Conservation (phyloP, 2,797 vertebrate species). For the Rousettus madagascariensis region DNA sequence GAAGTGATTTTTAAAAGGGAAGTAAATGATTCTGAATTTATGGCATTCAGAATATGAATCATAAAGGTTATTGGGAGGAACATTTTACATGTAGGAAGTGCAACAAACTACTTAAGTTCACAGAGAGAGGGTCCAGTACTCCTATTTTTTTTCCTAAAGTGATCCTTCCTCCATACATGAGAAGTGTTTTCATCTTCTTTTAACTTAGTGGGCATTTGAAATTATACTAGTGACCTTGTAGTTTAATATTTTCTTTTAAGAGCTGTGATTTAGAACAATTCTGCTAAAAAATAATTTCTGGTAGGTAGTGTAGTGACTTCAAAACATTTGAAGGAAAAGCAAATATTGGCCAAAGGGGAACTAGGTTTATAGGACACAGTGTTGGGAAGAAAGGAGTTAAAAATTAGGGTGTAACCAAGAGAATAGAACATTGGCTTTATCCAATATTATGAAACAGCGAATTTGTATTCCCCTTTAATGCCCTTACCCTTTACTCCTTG, state of each 20-base stretch:
- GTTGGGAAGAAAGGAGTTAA: background rate
- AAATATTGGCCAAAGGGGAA: background rate
- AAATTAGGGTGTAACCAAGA: background rate
- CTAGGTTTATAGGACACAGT: background rate
- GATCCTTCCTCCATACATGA: background rate
- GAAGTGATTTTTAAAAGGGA: background rate
- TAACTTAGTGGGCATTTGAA: background rate
- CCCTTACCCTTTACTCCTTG: background rate
- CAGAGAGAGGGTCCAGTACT: background rate
- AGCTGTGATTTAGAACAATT: background rate
- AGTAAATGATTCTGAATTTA: slow-evolving; percentile 33
- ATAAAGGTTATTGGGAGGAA: background rate
- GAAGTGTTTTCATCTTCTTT: background rate
- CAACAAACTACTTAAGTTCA: background rate
- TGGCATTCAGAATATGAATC: background rate
- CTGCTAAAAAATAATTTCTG: background rate
- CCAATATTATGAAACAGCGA: background rate
- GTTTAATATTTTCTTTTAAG: background rate
- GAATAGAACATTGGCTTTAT: background rate
- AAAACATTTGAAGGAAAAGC: background rate
- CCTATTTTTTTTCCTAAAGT: background rate
- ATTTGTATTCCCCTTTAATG: background rate
- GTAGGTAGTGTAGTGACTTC: background rate
- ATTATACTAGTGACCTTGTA: background rate
- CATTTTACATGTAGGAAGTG: background rate